These are phyloP conservation scores for Agrochola lychnidis DNA, from an alignment of 2,888 invertebrate species.

Conservation along the genomic window DNA sequence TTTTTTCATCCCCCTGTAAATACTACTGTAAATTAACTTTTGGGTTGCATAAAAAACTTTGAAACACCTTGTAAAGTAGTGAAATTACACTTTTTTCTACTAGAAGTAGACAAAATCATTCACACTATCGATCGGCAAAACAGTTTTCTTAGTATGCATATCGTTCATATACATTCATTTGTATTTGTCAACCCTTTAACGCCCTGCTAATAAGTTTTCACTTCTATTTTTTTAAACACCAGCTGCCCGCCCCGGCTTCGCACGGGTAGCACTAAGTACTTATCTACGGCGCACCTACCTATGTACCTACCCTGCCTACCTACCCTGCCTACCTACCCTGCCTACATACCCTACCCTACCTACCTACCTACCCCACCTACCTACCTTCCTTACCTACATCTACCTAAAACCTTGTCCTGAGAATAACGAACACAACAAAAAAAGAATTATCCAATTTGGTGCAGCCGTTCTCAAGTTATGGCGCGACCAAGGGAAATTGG, in stretches of 20 bases:
- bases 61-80: constrained; percentile 53
- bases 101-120: constrained; percentile 55
- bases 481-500: too few relatives aligned
- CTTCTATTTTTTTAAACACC: not conserved
- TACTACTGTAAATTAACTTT: constrained; percentile 35
- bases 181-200: constrained; percentile 28
- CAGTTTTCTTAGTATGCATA: constrained; percentile 43
- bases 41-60: constrained; percentile 40
- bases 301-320: too few relatives aligned
- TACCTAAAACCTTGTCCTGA: not conserved
- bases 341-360: too few relatives aligned
- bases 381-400: too few relatives aligned
- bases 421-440: too few relatives aligned
- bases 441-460: too few relatives aligned
- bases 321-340: too few relatives aligned
- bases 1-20: constrained; percentile 74
- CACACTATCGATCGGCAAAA: constrained; percentile 36
- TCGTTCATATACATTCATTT: constrained; percentile 49
- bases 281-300: too few relatives aligned
- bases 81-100: constrained; percentile 47
- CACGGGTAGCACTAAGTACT: too few relatives aligned
- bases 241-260: too few relatives aligned
- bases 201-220: constrained; percentile 5
- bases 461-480: too few relatives aligned
- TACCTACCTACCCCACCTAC: too few relatives aligned